Conservation (phyloP, 2,888 invertebrate genomes). For the Steromphala cineraria region DNA sequence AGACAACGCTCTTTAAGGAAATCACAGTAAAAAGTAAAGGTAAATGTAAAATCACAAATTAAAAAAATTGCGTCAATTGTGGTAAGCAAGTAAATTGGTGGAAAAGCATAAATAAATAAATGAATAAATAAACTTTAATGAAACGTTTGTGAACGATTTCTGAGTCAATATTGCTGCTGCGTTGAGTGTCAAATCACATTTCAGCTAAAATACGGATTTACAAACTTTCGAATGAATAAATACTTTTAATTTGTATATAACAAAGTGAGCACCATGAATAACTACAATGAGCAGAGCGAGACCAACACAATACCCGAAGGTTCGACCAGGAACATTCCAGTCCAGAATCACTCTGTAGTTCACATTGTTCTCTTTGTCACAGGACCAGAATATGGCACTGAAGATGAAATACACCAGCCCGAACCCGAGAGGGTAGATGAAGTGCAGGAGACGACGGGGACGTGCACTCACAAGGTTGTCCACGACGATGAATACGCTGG, state of each 20-base stretch:
- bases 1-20: too few relatives aligned
- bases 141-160: too few relatives aligned
- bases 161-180: too few relatives aligned
- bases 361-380: slow-evolving; percentile 54
- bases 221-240: slow-evolving; percentile 25
- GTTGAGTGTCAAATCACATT: too few relatives aligned
- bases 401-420: slow-evolving; percentile 53
- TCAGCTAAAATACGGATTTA: neutral
- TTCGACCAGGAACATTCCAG: slow-evolving; percentile 62
- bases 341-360: slow-evolving; percentile 67
- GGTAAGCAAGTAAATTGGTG: too few relatives aligned
- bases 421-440: slow-evolving; percentile 54
- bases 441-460: slow-evolving; percentile 62
- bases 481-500: slow-evolving; percentile 52
- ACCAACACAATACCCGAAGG: slow-evolving; percentile 37
- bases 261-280: slow-evolving; percentile 50
- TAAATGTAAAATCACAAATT: too few relatives aligned
- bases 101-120: too few relatives aligned
- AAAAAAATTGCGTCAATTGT: too few relatives aligned
- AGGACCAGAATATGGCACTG: slow-evolving; percentile 60
- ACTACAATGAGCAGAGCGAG: slow-evolving; percentile 48
- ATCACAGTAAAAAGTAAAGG: too few relatives aligned
- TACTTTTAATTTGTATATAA: slow-evolving; percentile 46
- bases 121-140: too few relatives aligned
- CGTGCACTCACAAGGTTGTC: slow-evolving; percentile 54